Percentiles rank a stretch among this genome's conserved stretches.
phyloP scores from a whole-genome alignment of 2,797 vertebrate species.

The Malacoctenus gilli region DNA sequence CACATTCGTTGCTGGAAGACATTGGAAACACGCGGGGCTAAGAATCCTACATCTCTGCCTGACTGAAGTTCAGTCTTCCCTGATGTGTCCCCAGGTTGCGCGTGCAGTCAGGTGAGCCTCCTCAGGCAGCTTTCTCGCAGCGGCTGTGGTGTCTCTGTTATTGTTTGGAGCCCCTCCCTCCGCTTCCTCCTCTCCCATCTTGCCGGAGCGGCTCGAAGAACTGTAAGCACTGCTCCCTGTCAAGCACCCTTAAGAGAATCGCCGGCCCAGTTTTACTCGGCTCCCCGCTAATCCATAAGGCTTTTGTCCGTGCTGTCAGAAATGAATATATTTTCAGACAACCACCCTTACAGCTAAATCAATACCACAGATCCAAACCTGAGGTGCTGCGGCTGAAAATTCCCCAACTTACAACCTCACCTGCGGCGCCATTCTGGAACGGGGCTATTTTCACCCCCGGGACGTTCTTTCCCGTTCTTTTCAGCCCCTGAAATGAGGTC shows the following conservation, averaged over 20 bases:
- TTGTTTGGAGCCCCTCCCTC: slow-evolving; percentile 12
- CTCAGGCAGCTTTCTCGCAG: slow-evolving; percentile 2
- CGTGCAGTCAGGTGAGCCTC: neutral
- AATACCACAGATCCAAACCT: slow-evolving; percentile 34
- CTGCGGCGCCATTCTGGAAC: slow-evolving; percentile 16
- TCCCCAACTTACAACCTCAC: neutral
- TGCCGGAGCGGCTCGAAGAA: slow-evolving; percentile 38
- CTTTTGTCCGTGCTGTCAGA: slow-evolving; percentile 25
- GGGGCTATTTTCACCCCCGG: slow-evolving; percentile 19
- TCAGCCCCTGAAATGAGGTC: slow-evolving; percentile 54
- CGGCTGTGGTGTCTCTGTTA: slow-evolving; percentile 4
- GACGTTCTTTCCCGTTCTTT: slow-evolving; percentile 32
- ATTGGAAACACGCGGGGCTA: too few relatives aligned
- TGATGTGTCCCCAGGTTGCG: slow-evolving; percentile 8
- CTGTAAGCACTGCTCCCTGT: slow-evolving; percentile 31
- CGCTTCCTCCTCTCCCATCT: slow-evolving; percentile 24
- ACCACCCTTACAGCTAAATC: slow-evolving; percentile 35
- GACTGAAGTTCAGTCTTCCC: neutral
- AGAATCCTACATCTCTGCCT: too few relatives aligned
- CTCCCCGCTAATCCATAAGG: slow-evolving; percentile 35
- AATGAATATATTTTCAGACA: slow-evolving; percentile 41
- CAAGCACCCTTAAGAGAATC: slow-evolving; percentile 52
- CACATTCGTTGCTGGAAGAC: too few relatives aligned
- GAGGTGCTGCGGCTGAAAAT: slow-evolving; percentile 22
- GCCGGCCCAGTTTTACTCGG: slow-evolving; percentile 28